Evolutionary conservation across 2,113 vertebrate species (phyloP).

Genomic region (Tringa solitaria): DNA sequence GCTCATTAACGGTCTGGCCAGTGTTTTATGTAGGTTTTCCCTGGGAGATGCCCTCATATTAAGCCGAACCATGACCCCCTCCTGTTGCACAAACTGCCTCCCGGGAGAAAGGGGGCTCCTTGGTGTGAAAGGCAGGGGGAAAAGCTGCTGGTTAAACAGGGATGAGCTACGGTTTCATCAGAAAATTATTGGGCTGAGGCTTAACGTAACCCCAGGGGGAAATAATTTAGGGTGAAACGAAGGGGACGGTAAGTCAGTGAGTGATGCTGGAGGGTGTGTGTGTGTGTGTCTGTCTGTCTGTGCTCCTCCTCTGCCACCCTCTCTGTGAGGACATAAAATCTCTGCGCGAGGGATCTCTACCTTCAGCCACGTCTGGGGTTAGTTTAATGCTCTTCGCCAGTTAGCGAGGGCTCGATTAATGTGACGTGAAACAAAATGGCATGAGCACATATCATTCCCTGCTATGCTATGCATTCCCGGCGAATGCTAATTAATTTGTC

Average conservation of each 20-base stretch:
- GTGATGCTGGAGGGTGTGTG: not conserved
- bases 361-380: not conserved
- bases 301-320: not conserved
- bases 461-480: conserved; percentile 53
- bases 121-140: accelerated
- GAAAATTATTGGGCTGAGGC: not conserved
- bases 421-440: conserved; percentile 63
- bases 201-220: not conserved
- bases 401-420: conserved; percentile 52
- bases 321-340: conserved; percentile 25
- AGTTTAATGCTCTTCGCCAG: conserved; percentile 57
- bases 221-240: not conserved
- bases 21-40: not conserved
- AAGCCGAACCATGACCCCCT: accelerated
- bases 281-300: accelerated
- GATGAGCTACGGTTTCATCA: not conserved
- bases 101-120: not conserved
- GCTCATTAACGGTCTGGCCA: not conserved
- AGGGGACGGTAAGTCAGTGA: accelerated
- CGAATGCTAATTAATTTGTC: conserved; percentile 70
- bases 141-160: not conserved
- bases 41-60: not conserved
- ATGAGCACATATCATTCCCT: conserved; percentile 29
- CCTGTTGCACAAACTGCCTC: accelerated
- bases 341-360: conserved; percentile 13